Base-by-base conservation (phyloP, 2,113 vertebrate genomes). In the Mesitornis unicolor region DNA sequence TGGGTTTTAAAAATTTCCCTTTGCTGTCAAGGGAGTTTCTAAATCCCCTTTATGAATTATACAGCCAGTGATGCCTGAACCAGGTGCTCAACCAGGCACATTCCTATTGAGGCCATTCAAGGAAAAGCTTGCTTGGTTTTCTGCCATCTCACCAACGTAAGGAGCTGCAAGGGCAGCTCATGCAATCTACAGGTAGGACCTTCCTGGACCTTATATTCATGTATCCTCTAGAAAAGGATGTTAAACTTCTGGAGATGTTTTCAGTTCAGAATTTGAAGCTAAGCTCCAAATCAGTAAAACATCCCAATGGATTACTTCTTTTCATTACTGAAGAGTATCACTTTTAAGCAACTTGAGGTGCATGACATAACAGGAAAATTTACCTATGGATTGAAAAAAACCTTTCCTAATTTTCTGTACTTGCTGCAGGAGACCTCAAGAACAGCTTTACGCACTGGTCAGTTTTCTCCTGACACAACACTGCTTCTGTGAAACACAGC, bases 301-400 rank as follows among this genome's bases (percentile, higher is more conserved):
- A 51, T 4, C 15, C 12, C 43, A 42, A 38, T 6, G 8, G 18
- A 13, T 45, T 48, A 53, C 21, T 21, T 38, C 35, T 20, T 53
- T 40, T 69, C 54, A 14, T 9, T 1, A 60, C 47, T 9, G 8
- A 84, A 47, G 16, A 18, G 16, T 24, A 13, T 0, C 0, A 17
- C 61, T 89, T 74, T 50, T 35, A 60, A 68, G 21, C 4, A 5
- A 42, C 68, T 67, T 65, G 51, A 91, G 80, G 77, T 1, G 16
- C 42, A 22, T 1, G 26, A 67, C 6, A 0, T 3, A 61, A 51
- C 4, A 91, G n/a, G 31, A 78, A 86, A 53, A 51, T 28, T 40
- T 13, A 59, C 16, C 12, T 9, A 20, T 0, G 7, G 22, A 67
- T 18, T 15, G 5, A 45, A 56, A 33, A 86, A 57, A 64, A 26